phyloP scores from a whole-genome alignment of 2,113 vertebrate genomes.

The Podarcis cretensis region DNA sequence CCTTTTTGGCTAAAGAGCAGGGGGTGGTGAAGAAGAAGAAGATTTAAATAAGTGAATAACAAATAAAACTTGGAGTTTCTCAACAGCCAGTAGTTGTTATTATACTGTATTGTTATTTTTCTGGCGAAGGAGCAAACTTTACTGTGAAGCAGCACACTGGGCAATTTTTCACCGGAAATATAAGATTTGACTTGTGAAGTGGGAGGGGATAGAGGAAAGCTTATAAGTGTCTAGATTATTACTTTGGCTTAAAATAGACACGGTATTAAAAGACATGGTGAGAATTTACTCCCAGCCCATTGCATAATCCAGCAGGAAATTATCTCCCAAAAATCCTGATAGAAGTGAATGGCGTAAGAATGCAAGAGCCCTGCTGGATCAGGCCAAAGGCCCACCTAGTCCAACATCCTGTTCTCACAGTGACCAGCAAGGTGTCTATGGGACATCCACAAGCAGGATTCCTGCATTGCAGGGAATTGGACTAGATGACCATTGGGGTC shows the following conservation, averaged over 20 bases:
- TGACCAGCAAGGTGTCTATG: no score
- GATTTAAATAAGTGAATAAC: no score
- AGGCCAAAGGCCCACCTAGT: no score
- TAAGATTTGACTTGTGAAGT: constrained; percentile 19
- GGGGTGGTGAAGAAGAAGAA: no score
- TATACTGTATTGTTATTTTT: neutral
- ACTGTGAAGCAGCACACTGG: constrained; percentile 39
- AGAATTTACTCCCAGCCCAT: constrained; percentile 6
- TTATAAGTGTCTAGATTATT: neutral
- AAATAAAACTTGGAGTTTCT: no score
- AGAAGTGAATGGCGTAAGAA: neutral
- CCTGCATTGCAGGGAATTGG: no score
- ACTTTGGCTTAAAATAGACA: neutral
- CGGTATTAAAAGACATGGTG: fast-evolving
- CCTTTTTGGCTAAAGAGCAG: neutral
- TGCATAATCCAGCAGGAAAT: neutral
- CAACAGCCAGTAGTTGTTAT: fast-evolving
- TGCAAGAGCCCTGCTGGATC: no score
- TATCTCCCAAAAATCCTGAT: neutral
- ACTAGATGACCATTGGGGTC: no score
- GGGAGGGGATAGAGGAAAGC: neutral
- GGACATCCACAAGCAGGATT: no score
- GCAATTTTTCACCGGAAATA: constrained; percentile 38
- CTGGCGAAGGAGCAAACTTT: constrained; percentile 37
- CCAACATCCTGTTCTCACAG: no score